Evolutionary conservation across 2,113 vertebrate genomes (phyloP).

Genomic region (Clinocottus analis): DNA sequence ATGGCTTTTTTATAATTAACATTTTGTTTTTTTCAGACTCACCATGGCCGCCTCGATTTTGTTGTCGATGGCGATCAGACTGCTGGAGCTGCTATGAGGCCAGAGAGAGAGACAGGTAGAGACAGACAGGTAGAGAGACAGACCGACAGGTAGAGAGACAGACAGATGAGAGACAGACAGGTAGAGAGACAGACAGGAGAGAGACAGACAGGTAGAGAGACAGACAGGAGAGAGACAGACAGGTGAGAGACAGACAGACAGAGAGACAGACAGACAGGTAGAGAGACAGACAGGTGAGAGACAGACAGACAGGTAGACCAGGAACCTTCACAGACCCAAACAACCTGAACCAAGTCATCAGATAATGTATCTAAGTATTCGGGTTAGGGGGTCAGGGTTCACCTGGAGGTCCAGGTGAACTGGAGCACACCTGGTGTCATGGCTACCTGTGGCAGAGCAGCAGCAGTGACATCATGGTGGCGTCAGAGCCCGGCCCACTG

Average conservation of each 20-base stretch:
- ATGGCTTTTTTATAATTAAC: no score
- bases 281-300: no score
- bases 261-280: not conserved
- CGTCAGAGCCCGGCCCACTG: conserved; percentile 29
- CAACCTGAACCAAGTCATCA: no score
- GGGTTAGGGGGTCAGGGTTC: no score
- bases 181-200: not conserved
- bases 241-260: not conserved
- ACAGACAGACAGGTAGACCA: no score
- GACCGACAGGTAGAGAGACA: not conserved
- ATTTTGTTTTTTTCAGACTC: no score
- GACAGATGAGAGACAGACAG: not conserved
- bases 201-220: not conserved
- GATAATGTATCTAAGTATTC: no score
- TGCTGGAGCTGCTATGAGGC: conserved; percentile 77
- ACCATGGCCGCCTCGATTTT: conserved; percentile 89
- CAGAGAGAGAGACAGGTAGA: not conserved
- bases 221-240: not conserved
- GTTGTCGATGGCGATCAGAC: conserved; percentile 85
- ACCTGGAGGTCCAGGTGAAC: not conserved
- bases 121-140: not conserved
- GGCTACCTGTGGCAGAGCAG: conserved; percentile 68
- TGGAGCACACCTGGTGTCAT: not conserved
- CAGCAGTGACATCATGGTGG: conserved; percentile 55
- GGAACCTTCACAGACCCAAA: no score